Evolutionary conservation across 2,113 vertebrate species (phyloP).

Genomic region (Ondatra zibethicus): DNA sequence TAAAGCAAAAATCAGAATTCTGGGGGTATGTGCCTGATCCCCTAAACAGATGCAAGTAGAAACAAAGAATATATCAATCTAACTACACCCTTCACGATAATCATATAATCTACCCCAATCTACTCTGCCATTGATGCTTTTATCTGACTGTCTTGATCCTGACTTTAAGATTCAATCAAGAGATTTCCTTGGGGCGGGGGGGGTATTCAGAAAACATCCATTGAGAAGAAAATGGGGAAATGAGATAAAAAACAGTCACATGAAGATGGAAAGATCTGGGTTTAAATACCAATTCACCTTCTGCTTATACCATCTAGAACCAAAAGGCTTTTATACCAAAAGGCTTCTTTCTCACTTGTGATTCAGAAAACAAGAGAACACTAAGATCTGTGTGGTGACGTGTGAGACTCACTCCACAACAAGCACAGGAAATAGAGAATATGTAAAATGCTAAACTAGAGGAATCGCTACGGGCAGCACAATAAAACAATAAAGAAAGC

Average conservation of each 20-base stretch:
- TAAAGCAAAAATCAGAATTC: constrained; percentile 47
- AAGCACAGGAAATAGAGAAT: neutral
- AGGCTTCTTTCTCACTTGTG: constrained; percentile 30
- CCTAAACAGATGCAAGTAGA: neutral
- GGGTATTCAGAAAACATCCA: constrained; percentile 27
- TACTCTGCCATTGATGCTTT: neutral
- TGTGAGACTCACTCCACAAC: neutral
- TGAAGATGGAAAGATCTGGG: neutral
- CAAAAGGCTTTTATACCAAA: neutral
- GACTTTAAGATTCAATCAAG: constrained; percentile 30
- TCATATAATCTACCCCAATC: constrained; percentile 6
- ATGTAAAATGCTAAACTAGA: constrained; percentile 11
- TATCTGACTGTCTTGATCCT: constrained; percentile 4
- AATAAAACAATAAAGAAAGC: constrained; percentile 18
- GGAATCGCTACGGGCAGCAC: neutral
- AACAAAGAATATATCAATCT: neutral
- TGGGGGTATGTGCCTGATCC: neutral
- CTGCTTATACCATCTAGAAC: neutral
- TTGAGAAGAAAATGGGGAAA: neutral
- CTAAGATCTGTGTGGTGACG: constrained; percentile 40
- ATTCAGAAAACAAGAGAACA: constrained; percentile 43
- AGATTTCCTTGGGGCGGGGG: neutral
- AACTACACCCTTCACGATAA: constrained; percentile 27
- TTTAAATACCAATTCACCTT: constrained; percentile 14
- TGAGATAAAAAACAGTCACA: neutral